Base-by-base conservation (phyloP, 2,888 invertebrate species). In the Celastrina argiolus region DNA sequence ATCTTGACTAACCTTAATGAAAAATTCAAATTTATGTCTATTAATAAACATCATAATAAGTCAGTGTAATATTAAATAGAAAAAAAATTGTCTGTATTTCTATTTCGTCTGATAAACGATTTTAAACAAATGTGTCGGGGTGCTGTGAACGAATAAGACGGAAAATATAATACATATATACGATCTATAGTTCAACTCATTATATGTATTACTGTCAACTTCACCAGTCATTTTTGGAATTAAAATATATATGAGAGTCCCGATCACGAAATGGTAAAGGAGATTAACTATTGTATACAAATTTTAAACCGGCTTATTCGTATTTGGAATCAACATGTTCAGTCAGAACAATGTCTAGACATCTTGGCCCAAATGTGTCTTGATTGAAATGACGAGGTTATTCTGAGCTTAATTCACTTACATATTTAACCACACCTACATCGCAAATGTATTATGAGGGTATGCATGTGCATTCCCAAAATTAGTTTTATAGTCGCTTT, bases 261-360 rank as follows among this genome's bases (percentile, higher is more conserved):
- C 18, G 31, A 31, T 31, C 18, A 16, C 7, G 61, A 39, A 61
- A 36, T 61, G 39, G 39, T 39, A 22, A 39, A 61, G 61, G 22
- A 39, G 26, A 61, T 61, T 22, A 36, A 39, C 36, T 36, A 61
- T 61, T 61, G 39, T 61, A 39, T 39, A 61, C 61, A 22, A 61
- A 61, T 39, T 61, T 61, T 39, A 61, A 39, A 22, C 36, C 61
- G 12, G 61, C 61, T 61, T 22, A 61, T 6, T 14, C 36, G 34
- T 39, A 36, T 61, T 36, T 39, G 34, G 16, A 36, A 61, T 36
- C 16, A 34, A 31, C 18, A n/a, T 7, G 14, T 31, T 56, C 28
- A 58, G 28, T 31, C 58, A 28, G 59, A 31, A 51, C 51, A 22
- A 51, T 14, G 51, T 51, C 51, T 51, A 51, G 51, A 51, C 51